phyloP scores from a whole-genome alignment of 2,797 vertebrate species.

The Acrossocheilus wenchowensis region DNA sequence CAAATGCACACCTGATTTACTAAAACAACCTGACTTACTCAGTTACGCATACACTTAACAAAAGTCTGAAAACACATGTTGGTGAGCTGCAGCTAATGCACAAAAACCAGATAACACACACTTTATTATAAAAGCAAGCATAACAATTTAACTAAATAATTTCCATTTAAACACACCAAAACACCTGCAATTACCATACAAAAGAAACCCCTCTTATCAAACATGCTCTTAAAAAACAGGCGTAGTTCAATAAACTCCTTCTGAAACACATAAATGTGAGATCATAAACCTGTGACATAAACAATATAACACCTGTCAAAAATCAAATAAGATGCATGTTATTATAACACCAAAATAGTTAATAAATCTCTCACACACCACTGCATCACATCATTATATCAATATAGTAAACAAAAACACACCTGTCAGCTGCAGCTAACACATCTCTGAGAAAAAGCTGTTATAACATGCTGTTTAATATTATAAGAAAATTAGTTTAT shows the following conservation, averaged over 20 bases:
- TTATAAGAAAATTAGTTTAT: background rate
- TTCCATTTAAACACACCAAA: background rate
- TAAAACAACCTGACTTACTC: background rate
- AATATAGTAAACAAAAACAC: background rate
- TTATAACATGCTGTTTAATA: background rate
- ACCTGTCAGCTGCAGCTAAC: background rate
- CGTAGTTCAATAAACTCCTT: background rate
- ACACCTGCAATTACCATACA: background rate
- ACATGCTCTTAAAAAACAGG: background rate
- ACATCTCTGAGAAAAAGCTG: background rate
- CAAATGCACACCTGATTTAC: background rate
- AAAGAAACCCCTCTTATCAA: background rate
- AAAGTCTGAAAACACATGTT: background rate
- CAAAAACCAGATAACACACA: background rate
- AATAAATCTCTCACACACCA: background rate
- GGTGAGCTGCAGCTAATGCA: background rate
- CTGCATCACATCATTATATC: background rate
- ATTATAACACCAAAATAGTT: background rate
- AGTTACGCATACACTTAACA: background rate
- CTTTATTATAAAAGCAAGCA: background rate
- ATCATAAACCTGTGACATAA: no score
- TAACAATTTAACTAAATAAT: background rate
- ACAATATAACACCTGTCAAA: background rate
- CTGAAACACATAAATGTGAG: background rate
- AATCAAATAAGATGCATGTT: background rate